Evolutionary conservation across 2,888 invertebrate species (phyloP), one percentile per base, ranked within the genome.

Genomic region (Thalpophila matura): DNA sequence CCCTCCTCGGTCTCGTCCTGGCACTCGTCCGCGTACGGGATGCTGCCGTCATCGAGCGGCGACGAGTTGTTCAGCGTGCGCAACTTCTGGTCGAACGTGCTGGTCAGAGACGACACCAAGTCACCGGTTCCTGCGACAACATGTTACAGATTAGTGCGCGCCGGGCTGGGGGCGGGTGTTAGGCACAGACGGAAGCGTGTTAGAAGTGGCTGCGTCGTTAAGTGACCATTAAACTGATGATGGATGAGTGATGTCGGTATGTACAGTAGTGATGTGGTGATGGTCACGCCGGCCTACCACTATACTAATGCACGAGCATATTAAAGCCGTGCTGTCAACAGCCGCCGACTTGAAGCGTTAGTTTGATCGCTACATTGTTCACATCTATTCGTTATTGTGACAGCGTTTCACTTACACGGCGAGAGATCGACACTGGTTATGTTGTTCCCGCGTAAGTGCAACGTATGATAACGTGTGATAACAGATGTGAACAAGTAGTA

Each of bases 81-180:
- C 91, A 98, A 96, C 91, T 98, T 98, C 86, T 97, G 97, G 89
- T 98, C 98, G 91, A 98, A 97, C 64, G 98, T 97, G 86, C 97
- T 97, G 80, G 98, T 98, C 87, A 98, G 96, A 81, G 97, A 97
- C 74, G 96, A 96, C 87, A 97, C 97, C 91, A 98, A 95, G 82
- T 98, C 97, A 95, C 98, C 98, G 87, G 97, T 96, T 90, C 98
- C 98, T 98, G 95, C 57, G 95, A 96, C 86, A 90, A 90, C 68
- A 38, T 43, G 50, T 9, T 14, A 40, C 29, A n/a, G 31, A 59
- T 86, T 64, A 87, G 77, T 14, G 45, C 37, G 56, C 29, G 80
- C 26, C 68, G 47, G 12, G 22, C 26, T 46, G 10, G 35, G 18
- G 6, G 58, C 33, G 58, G 7, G 54, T 14, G 57, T 47, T 81